Evolutionary conservation across 2,888 invertebrate species (phyloP).

Genomic region (Neoscelio sp.): DNA sequence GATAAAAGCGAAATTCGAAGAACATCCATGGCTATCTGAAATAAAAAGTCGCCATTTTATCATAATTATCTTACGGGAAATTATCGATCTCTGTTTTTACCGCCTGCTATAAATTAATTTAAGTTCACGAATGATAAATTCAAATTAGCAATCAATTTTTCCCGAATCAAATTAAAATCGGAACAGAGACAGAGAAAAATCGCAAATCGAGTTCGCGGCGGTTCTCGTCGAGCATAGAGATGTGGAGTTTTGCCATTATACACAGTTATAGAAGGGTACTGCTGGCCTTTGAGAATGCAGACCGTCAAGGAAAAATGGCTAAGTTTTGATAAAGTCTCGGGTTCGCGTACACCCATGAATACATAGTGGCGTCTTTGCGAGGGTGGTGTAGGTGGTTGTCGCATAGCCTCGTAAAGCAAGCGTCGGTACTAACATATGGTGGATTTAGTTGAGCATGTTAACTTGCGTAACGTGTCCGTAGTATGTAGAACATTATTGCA

Average conservation of each 20-base stretch:
- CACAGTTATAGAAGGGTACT: constrained; percentile 16
- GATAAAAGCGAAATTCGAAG: no score
- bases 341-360: constrained; percentile 72
- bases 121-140: constrained; percentile 8
- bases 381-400: constrained; percentile 3
- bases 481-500: constrained; percentile 31
- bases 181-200: constrained; percentile 8
- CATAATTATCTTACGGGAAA: no score
- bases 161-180: constrained; percentile 21
- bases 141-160: constrained; percentile 13
- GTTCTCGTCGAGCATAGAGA: constrained; percentile 25
- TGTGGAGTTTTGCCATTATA: constrained; percentile 30
- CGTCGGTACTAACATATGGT: constrained; percentile 44
- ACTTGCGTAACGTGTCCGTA: constrained; percentile 14
- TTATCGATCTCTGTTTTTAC: no score
- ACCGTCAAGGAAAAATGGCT: constrained; percentile 70
- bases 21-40: no score
- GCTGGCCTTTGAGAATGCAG: constrained; percentile 24
- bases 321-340: constrained; percentile 75
- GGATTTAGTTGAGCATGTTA: constrained; percentile 47
- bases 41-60: no score
- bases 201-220: constrained; percentile 26
- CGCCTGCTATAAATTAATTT: no score
- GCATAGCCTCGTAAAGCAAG: constrained; percentile 26
- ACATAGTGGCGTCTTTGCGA: constrained; percentile 70